Evolutionary conservation across 2,797 vertebrate genomes (phyloP), one percentile per base, ranked within the genome.

Genomic region (Sarcoramphus papa): DNA sequence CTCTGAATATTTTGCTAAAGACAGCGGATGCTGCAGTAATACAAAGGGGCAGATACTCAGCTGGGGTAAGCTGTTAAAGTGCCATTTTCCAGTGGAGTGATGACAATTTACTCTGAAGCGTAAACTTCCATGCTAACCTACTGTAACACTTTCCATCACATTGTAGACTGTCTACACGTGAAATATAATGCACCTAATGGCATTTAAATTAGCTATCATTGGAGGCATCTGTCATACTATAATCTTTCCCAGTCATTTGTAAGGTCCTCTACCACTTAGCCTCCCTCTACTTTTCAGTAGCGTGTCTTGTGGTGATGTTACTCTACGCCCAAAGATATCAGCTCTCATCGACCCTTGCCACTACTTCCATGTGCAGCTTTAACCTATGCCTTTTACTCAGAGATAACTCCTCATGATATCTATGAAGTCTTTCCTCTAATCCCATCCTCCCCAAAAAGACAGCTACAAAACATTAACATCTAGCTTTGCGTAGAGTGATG

Each of bases 151-250:
- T 95, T 70, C 64, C 45, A 47, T 92, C 84, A 68, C 41, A 12
- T 28, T 31, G 51, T n/a, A 76, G 74, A n/a, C 56, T 68, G 76
- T 28, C 88, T 73, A 53, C 81, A n/a, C 1, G 14, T 93, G 94
- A 95, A 96, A 92, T 92, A 87, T 91, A 91, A 93, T 63, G 78
- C 47, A 95, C 50, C 48, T 94, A 94, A 87, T 93, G 68, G 43
- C 64, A 85, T 89, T 85, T 92, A 89, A 93, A 95, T 90, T 89
- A 95, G 43, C 67, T 90, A 31, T 92, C 43, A 76, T 31, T 88
- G 85, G 45, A 80, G 37, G 67, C 28, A 86, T 95, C 90, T 94
- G 69, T 95, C 90, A 79, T 82, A 56, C 14, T 90, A 8, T 62
- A 74, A 67, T 82, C 54, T 85, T 92, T 50, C 28, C 47, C 50